These are phyloP conservation scores for Pogonognathellus flavescens DNA, from an alignment of 1,140 invertebrate species.

Conservation along the genomic window DNA sequence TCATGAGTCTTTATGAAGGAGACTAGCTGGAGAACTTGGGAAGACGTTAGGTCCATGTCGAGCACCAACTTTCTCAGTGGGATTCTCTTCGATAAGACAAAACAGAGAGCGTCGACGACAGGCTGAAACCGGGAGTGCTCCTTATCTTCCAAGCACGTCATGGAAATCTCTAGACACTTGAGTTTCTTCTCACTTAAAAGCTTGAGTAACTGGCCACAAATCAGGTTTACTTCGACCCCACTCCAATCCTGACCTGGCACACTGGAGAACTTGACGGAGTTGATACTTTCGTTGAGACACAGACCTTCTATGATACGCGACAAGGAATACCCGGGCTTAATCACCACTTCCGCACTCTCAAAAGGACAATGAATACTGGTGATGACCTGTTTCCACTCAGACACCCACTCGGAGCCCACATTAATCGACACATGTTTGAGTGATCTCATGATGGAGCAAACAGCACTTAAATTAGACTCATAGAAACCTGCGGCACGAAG, in stretches of 20 bases:
- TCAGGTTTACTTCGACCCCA: conserved; percentile 64
- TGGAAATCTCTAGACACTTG: conserved; percentile 70
- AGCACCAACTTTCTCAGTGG: conserved; percentile 72
- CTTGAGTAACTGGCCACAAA: conserved; percentile 65
- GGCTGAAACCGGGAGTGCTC: conserved; percentile 70
- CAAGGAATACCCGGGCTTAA: conserved; percentile 62
- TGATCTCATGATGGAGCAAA: conserved; percentile 68
- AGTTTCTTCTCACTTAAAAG: conserved; percentile 65
- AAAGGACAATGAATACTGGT: conserved; percentile 61
- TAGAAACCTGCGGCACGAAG: conserved; percentile 72
- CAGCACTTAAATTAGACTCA: conserved; percentile 72
- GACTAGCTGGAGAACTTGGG: conserved; percentile 73
- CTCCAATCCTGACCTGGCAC: conserved; percentile 66
- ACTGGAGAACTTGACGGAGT: conserved; percentile 63
- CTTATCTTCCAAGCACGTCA: conserved; percentile 66
- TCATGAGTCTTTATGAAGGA: conserved; percentile 70
- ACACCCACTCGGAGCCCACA: conserved; percentile 62
- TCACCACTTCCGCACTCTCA: conserved; percentile 60
- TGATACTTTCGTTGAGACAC: conserved; percentile 64
- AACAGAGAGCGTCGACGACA: conserved; percentile 73
- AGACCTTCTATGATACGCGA: conserved; percentile 64
- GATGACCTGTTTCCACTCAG: conserved; percentile 67
- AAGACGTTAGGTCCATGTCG: conserved; percentile 73
- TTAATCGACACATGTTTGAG: conserved; percentile 64
- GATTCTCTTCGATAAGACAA: conserved; percentile 69